Conservation (phyloP, 2,888 invertebrate genomes). For the Nasonovia ribisnigri region DNA sequence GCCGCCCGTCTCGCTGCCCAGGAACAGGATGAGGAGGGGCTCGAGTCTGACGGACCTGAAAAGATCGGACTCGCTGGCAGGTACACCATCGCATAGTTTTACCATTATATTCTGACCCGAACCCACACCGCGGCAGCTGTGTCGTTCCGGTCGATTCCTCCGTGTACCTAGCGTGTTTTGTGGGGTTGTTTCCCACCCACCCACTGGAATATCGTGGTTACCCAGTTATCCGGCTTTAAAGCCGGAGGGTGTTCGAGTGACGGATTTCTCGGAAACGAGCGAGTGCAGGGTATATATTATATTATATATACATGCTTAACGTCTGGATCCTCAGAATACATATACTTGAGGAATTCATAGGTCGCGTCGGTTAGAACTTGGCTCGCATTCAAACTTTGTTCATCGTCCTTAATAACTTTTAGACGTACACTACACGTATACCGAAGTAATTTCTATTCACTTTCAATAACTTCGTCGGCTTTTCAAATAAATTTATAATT, state of each 20-base stretch:
- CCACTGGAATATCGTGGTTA: background rate
- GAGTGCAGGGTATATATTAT: background rate
- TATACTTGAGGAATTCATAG: background rate
- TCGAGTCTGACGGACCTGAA: constrained; percentile 82
- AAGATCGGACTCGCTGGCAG: constrained; percentile 71
- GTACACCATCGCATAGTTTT: constrained; percentile 68
- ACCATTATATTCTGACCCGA: background rate
- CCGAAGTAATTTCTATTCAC: background rate
- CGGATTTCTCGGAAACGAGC: background rate
- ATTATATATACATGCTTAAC: background rate
- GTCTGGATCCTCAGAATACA: background rate
- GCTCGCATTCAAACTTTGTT: constrained; percentile 7
- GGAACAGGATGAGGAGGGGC: constrained; percentile 75
- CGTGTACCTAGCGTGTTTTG: background rate
- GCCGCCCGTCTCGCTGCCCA: constrained; percentile 67
- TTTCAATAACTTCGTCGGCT: background rate
- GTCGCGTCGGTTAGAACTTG: constrained; percentile 17
- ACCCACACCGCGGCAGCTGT: background rate
- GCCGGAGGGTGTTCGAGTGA: background rate
- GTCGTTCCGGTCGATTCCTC: background rate
- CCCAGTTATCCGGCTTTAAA: background rate
- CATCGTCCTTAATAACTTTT: constrained; percentile 19
- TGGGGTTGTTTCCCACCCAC: background rate
- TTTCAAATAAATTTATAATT: constrained; percentile 18
- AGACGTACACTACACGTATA: background rate